phyloP scores from a whole-genome alignment of 2,797 vertebrate genomes.

The Gallinago nigripennis region DNA sequence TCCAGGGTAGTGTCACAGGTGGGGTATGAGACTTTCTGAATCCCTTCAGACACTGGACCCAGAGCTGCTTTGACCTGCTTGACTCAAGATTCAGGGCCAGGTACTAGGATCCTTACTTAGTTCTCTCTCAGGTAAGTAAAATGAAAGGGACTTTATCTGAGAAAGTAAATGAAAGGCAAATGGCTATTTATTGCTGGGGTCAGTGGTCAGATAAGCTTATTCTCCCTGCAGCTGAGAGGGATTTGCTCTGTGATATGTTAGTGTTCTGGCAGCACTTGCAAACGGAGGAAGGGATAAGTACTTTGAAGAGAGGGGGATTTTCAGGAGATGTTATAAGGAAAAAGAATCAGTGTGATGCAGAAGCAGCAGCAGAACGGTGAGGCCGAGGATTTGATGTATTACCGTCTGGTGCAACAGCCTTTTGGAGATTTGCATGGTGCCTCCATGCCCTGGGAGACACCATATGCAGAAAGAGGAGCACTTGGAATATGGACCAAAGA shows the following conservation, averaged over 20 bases:
- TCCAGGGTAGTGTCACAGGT: neutral
- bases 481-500: neutral
- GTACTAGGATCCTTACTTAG: neutral
- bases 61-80: neutral
- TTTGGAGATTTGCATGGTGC: fast-evolving
- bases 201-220: conserved; percentile 49
- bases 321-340: neutral
- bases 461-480: neutral
- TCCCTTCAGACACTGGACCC: neutral
- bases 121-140: neutral
- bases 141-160: neutral
- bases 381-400: neutral
- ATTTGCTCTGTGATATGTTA: conserved; percentile 43
- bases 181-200: conserved; percentile 40
- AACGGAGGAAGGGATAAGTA: neutral
- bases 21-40: neutral
- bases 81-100: neutral
- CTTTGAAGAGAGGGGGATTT: conserved; percentile 1
- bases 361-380: neutral
- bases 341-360: neutral
- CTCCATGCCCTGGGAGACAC: neutral
- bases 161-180: neutral
- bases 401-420: neutral
- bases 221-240: conserved; percentile 46
- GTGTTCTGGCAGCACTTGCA: conserved; percentile 19